These are phyloP conservation scores for Napeogenes sylphis DNA, from an alignment of 2,888 invertebrate genomes.

Conservation along the genomic window DNA sequence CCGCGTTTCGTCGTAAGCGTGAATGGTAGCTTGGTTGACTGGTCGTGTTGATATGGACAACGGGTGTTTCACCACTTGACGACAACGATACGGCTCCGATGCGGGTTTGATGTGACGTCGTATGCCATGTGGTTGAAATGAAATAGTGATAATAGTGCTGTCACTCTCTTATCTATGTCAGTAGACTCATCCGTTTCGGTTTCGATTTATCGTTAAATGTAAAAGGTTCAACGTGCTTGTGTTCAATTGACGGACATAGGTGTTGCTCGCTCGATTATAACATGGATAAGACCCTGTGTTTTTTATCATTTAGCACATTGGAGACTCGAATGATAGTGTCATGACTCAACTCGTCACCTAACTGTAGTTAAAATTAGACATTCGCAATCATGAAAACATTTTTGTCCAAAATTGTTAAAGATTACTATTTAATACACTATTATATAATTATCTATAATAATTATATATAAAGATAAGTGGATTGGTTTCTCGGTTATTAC, in stretches of 20 bases:
- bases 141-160: conserved; percentile 2
- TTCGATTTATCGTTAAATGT: conserved; percentile 1
- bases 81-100: conserved; percentile 8
- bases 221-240: neutral
- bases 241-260: conserved; percentile 14
- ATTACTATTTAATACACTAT: too few species aligned
- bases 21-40: conserved; percentile 49
- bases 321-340: conserved; percentile 56
- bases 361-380: too few species aligned
- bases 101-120: neutral
- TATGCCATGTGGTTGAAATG: neutral
- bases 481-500: too few species aligned
- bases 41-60: conserved; percentile 43
- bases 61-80: conserved; percentile 30
- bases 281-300: conserved; percentile 48
- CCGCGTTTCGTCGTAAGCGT: conserved; percentile 61
- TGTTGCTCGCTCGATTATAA: conserved; percentile 39
- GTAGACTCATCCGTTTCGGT: neutral
- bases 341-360: conserved; percentile 30
- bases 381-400: too few species aligned
- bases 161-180: conserved; percentile 7
- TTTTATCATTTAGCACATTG: conserved; percentile 55
- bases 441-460: too few species aligned
- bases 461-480: too few species aligned
- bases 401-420: too few species aligned